Percentiles rank a stretch among this genome's conserved stretches.
Evolutionary conservation across 2,113 vertebrate genomes (phyloP).

Genomic region (Coturnix japonica): DNA sequence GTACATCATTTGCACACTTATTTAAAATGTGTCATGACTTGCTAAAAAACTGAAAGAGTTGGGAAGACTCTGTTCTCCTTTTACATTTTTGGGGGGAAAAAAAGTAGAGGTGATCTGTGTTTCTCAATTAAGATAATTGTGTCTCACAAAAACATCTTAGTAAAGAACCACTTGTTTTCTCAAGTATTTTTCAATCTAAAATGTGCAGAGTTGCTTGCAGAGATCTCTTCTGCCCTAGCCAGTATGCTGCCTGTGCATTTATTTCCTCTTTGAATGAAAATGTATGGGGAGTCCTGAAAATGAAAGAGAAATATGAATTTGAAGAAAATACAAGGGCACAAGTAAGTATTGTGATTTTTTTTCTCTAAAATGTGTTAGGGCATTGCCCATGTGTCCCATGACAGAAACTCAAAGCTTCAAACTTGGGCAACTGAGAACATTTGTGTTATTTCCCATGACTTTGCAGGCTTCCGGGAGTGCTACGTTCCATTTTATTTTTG

Average conservation of each 20-base stretch:
- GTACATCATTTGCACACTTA: rapidly evolving
- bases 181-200: not conserved
- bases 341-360: not conserved
- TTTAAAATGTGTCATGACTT: not conserved
- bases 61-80: not conserved
- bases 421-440: not conserved
- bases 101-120: not conserved
- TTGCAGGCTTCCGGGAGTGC: not conserved
- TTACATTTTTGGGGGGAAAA: not conserved
- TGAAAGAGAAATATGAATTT: not conserved
- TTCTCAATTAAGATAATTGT: not conserved
- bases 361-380: not conserved
- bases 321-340: not conserved
- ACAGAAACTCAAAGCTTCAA: not conserved
- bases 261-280: not conserved
- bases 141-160: not conserved
- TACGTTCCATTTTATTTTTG: not conserved
- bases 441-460: not conserved
- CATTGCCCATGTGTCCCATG: not conserved
- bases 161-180: not conserved
- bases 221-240: not conserved
- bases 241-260: not conserved
- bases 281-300: not conserved
- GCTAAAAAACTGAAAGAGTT: not conserved
- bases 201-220: not conserved